phyloP scores from a whole-genome alignment of 2,797 vertebrate species.

The Ispidina lecontei region DNA sequence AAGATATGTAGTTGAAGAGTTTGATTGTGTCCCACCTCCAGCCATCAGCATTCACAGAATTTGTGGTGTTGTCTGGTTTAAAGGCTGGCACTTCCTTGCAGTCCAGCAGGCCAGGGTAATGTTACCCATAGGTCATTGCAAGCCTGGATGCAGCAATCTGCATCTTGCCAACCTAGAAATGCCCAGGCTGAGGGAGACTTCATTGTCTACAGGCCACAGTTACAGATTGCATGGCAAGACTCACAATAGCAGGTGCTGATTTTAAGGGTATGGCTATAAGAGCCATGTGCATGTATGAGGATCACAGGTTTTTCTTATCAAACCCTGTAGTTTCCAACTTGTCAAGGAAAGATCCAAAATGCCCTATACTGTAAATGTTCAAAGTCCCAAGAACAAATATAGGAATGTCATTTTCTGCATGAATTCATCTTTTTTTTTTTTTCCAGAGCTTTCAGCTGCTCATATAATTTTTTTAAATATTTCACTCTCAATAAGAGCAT shows the following conservation, averaged over 20 bases:
- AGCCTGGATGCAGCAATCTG: neutral
- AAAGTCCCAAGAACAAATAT: neutral
- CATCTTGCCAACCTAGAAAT: neutral
- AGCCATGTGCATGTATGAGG: neutral
- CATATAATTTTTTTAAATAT: neutral
- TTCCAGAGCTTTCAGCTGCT: neutral
- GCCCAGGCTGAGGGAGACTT: neutral
- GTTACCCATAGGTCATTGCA: neutral
- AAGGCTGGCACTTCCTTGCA: neutral
- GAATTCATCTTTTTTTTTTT: neutral
- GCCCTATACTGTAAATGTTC: neutral
- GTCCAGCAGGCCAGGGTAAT: neutral
- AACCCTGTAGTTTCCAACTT: neutral
- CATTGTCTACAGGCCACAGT: neutral
- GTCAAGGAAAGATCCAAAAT: neutral
- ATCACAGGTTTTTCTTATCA: neutral
- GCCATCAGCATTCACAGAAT: constrained; percentile 23
- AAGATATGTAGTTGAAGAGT: constrained; percentile 70
- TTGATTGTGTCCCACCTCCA: constrained; percentile 62
- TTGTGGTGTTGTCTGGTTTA: neutral
- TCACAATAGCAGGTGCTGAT: neutral
- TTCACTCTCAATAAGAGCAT: neutral
- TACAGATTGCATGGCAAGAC: neutral
- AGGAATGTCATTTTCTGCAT: neutral
- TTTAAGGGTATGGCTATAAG: neutral